A percentile compares a stretch with the other conserved stretches of the same genome.
These are phyloP conservation scores for Haliaeetus leucogaster DNA, from an alignment of 2,113 vertebrate genomes.

Conservation along the genomic window DNA sequence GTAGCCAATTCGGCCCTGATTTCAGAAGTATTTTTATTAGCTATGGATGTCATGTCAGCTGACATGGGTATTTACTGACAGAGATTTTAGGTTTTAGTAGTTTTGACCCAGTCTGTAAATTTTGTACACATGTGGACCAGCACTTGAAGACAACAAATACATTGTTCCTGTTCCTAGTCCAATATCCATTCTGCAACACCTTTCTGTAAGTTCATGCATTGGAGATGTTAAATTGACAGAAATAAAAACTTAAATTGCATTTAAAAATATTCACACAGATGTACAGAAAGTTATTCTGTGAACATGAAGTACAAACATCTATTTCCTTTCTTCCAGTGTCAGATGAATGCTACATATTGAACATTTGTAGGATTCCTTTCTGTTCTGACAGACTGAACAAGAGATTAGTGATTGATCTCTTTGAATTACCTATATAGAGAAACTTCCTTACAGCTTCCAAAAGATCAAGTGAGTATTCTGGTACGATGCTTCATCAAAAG, in stretches of 20 bases:
- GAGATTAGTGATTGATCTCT: not conserved
- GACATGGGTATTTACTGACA: not conserved
- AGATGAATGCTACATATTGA: not conserved
- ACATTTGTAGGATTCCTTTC: not conserved
- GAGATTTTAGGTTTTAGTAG: not conserved
- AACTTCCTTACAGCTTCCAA: not conserved
- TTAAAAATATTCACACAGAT: not conserved
- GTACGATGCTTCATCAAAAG: not conserved
- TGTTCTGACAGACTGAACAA: not conserved
- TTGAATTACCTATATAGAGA: not conserved
- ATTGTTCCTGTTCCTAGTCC: not conserved
- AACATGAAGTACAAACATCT: not conserved
- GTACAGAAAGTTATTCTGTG: not conserved
- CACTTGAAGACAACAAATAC: not conserved
- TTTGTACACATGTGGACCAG: not conserved
- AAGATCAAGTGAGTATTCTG: not conserved
- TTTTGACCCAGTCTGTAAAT: not conserved
- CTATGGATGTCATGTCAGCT: not conserved
- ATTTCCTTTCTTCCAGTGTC: not conserved
- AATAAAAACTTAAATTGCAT: not conserved
- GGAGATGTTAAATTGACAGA: not conserved
- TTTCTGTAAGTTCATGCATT: not conserved
- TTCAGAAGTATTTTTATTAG: not conserved
- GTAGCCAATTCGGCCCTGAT: not conserved
- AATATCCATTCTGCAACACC: not conserved